Base-by-base conservation (phyloP, 2,797 vertebrate genomes). In the Phyllotis vaccarum region DNA sequence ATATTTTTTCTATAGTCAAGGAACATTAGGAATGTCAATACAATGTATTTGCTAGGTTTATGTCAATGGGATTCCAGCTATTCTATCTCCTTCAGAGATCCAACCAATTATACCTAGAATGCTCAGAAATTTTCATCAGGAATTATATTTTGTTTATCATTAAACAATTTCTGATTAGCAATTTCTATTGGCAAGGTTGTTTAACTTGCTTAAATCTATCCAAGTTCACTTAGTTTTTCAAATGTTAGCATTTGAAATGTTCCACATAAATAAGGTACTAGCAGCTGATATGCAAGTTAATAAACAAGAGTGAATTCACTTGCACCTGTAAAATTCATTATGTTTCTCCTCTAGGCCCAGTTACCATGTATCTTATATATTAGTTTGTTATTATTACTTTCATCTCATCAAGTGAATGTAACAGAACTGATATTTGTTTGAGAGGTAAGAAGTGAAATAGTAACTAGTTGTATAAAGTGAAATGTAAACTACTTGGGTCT, bases 211-310 rank as follows among this genome's bases (percentile, higher is more conserved):
- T 37, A 85, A 62, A 29, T 83, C 90, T 72, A 79, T 95, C 86
- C 46, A 95, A 95, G 91, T 95, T 16, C 31, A 81, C 74, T 95
- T 94, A 94, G 66, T 95, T 97, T 66, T 89, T 7, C n/a, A 96
- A 97, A 97, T 93, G 62, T 95, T 54, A 96, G 70, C 46, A 93
- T 95, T 17, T 95, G 92, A 95, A 85, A 21, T 81, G 66, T 94
- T 91, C 43, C 66, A 87, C 34, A 87, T 87, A 86, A 94, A 40
- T n/a, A 94, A 58, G 5, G 6, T 79, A 17, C 29, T 87, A 86
- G 86, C 87, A 95, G 86, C 91, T 96, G 66, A 17, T 56, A 86
- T 43, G 8, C 79, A 90, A 91, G 66, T 88, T 58, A 95, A 96
- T 97, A 89, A 97, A 94, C n/a, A 94, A 80, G 94, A 86, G 49